phyloP scores from a whole-genome alignment of 2,888 invertebrate species.

The Itoplectis maculator region DNA sequence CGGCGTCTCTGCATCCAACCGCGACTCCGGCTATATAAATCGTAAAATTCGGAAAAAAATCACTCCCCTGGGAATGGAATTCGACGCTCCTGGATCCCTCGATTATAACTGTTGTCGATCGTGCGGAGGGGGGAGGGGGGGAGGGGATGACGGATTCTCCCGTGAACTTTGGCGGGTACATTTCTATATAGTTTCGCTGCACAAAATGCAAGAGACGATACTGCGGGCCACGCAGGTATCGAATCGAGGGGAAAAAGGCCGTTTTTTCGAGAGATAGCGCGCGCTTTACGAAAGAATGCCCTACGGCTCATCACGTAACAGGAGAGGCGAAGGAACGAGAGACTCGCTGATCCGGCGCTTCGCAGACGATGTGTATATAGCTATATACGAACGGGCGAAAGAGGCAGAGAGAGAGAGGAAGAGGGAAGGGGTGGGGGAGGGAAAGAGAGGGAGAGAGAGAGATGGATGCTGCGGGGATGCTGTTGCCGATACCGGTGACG shows the following conservation, averaged over 20 bases:
- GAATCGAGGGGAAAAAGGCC: conserved; percentile 29
- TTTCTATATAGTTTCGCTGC: conserved; percentile 11
- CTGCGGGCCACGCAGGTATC: conserved; percentile 21
- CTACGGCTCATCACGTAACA: conserved; percentile 72
- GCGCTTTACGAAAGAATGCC: conserved; percentile 69
- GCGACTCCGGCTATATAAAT: conserved; percentile 57
- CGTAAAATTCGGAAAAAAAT: conserved; percentile 47
- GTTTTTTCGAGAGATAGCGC: conserved; percentile 44
- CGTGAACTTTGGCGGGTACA: conserved; percentile 57
- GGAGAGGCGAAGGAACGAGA: conserved; percentile 65
- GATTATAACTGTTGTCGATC: too few relatives aligned
- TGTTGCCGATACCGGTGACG: conserved; percentile 83
- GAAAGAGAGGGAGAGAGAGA: conserved; percentile 52
- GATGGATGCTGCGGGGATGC: conserved; percentile 76
- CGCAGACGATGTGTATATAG: conserved; percentile 20
- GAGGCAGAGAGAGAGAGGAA: too few relatives aligned
- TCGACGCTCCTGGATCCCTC: conserved; percentile 47
- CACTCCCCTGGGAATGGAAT: conserved; percentile 69
- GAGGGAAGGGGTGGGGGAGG: too few relatives aligned
- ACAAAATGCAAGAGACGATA: conserved; percentile 29
- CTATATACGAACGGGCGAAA: conserved; percentile 6
- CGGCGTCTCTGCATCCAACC: conserved; percentile 61
- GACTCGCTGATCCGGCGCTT: conserved; percentile 58
- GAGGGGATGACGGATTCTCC: conserved; percentile 37
- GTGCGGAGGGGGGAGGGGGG: conserved; percentile 23